Conservation (phyloP, 2,113 vertebrate species). For the Melanocharis versteri region DNA sequence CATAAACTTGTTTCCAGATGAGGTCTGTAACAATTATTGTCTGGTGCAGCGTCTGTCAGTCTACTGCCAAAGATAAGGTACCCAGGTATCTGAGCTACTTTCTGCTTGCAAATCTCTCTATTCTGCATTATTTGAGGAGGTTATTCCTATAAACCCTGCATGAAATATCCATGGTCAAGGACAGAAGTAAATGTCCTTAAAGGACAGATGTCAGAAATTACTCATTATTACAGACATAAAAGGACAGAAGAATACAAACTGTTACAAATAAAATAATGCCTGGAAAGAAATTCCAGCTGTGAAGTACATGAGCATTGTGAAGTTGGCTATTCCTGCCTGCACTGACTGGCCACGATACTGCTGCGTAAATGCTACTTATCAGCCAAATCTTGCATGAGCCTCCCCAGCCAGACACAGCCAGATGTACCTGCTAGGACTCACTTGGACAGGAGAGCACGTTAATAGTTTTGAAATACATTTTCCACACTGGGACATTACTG, state of each 20-base stretch:
- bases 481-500: neutral
- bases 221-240: neutral
- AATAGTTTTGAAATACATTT: neutral
- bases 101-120: neutral
- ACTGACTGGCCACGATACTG: neutral
- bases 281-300: neutral
- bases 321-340: neutral
- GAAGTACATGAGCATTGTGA: neutral
- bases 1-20: neutral
- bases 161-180: neutral
- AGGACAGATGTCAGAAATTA: neutral
- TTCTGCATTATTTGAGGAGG: neutral
- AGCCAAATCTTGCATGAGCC: neutral
- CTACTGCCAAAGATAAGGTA: neutral
- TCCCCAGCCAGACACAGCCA: neutral
- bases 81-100: neutral
- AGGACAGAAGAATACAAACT: neutral
- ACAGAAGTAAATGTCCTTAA: neutral
- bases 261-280: neutral
- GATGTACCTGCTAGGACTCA: neutral
- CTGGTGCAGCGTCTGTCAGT: neutral
- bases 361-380: neutral
- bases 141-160: neutral
- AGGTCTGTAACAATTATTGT: conserved; percentile 2
- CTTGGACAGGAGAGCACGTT: neutral